Evolutionary conservation across 2,888 invertebrate species (phyloP), one percentile per base, ranked within the genome.

Genomic region (Hedya salicella): DNA sequence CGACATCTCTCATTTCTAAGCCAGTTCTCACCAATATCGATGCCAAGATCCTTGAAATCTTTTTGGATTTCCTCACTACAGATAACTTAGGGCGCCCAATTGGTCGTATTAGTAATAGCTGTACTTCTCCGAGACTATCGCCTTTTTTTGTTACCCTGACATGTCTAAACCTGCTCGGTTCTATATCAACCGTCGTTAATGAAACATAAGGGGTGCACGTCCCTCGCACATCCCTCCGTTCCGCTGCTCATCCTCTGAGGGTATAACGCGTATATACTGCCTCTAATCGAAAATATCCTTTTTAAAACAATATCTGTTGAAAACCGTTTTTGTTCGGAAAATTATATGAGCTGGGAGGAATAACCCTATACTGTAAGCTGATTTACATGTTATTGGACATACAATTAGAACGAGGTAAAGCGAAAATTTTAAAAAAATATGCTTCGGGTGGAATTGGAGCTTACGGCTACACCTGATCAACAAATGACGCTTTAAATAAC

Each of bases 161-260:
- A 6, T 53, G 44, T 87, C 84, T 83, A 76, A 62, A 62, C 11
- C 16, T 79, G 69, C 39, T 0, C 67, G 74, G 17, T 48, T 80
- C 88, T 87, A 73, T 75, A 69, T 68, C 72, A 71, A 78, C 80
- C 81, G 76, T 88, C 88, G 90, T 91, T 91, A 91, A 91, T 91
- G 91, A 91, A 91, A 91, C 91, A 91, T 91, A 91, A 91, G 91
- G 91, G 91, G 88, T 86, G 86, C 79, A 80, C 80, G 80, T 81
- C 86, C 88, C 88, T 82, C 78, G 76, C 72, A 71, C 78, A 81
- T 80, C 83, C 85, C 81, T 79, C 73, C 77, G 75, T 79, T 81
- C 81, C 80, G 77, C 80, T 81, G 77, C 80, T 81, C 82, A 82
- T 83, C 82, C 81, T 75, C 75, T 71, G 70, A 71, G 70, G 80